A percentile compares a stretch with the other conserved stretches of the same genome.
Conservation (phyloP, 2,888 invertebrate species). For the Lampropteryx suffumata region DNA sequence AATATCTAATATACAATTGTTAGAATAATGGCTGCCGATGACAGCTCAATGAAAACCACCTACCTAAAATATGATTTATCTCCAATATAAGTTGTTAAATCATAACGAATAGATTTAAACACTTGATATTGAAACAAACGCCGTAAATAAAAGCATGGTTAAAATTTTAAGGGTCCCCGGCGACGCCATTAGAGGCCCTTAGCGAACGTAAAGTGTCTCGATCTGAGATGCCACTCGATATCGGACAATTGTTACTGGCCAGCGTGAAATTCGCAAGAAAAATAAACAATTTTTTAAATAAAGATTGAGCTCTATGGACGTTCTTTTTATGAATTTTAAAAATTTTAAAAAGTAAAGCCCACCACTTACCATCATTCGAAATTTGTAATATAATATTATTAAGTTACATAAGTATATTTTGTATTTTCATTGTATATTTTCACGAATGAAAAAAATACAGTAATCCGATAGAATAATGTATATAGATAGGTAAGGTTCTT, state of each 20-base stretch:
- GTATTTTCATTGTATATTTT: no score
- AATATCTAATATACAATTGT: slow-evolving; percentile 14
- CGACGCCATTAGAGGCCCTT: slow-evolving; percentile 77
- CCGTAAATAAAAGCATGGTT: slow-evolving; percentile 76
- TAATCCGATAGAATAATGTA: no score
- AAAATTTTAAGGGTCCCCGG: slow-evolving; percentile 76
- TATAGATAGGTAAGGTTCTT: no score
- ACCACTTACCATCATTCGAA: no score
- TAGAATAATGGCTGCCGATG: slow-evolving; percentile 17
- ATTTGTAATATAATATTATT: no score
- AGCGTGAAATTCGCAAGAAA: slow-evolving; percentile 61
- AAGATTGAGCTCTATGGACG: slow-evolving; percentile 23
- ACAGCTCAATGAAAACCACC: slow-evolving; percentile 24
- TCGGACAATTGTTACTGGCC: slow-evolving; percentile 64
- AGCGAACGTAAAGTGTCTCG: slow-evolving; percentile 51
- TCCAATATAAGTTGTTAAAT: slow-evolving; percentile 27
- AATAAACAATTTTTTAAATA: slow-evolving; percentile 45
- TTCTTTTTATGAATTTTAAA: slow-evolving; percentile 8
- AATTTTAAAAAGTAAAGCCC: no score
- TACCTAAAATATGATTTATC: slow-evolving; percentile 26
- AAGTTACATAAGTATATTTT: no score
- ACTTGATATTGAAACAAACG: slow-evolving; percentile 45
- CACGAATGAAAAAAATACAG: no score
- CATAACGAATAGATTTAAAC: slow-evolving; percentile 35
- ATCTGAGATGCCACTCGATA: slow-evolving; percentile 65